phyloP scores from a whole-genome alignment of 2,113 vertebrate species.

The Eira barbara region DNA sequence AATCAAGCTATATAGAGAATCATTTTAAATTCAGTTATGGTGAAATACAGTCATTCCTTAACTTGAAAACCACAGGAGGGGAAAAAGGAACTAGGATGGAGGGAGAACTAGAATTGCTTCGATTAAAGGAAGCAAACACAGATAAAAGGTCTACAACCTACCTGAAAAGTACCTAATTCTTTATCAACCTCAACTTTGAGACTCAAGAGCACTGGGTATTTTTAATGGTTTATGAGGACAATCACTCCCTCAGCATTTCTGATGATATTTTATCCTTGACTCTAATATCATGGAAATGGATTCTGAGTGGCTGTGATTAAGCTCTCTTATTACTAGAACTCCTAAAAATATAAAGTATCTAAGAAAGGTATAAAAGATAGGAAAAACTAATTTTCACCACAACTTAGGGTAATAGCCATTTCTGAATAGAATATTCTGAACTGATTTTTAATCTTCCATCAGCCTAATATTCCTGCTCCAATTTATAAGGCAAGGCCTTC shows the following conservation, averaged over 20 bases:
- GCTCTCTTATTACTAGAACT: slow-evolving; percentile 8
- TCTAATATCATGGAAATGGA: neutral
- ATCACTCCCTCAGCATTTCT: neutral
- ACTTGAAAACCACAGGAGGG: neutral
- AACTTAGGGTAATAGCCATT: neutral
- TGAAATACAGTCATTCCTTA: neutral
- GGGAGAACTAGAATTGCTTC: neutral
- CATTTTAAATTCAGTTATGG: neutral
- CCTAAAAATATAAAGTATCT: slow-evolving; percentile 22
- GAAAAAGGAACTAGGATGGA: neutral
- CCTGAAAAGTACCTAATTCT: slow-evolving; percentile 15
- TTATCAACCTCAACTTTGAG: neutral
- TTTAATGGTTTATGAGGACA: slow-evolving; percentile 25
- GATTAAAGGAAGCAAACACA: neutral
- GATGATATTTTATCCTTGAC: slow-evolving; percentile 1
- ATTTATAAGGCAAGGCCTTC: slow-evolving; percentile 22
- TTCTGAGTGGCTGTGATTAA: neutral
- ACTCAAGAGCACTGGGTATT: neutral
- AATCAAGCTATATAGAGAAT: neutral
- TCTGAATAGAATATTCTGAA: neutral
- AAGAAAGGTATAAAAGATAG: neutral
- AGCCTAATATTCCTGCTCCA: neutral
- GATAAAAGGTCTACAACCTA: neutral
- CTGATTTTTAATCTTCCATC: neutral
- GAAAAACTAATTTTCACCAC: neutral